Evolutionary conservation across 2,113 vertebrate genomes (phyloP).

Genomic region (Cariama cristata): DNA sequence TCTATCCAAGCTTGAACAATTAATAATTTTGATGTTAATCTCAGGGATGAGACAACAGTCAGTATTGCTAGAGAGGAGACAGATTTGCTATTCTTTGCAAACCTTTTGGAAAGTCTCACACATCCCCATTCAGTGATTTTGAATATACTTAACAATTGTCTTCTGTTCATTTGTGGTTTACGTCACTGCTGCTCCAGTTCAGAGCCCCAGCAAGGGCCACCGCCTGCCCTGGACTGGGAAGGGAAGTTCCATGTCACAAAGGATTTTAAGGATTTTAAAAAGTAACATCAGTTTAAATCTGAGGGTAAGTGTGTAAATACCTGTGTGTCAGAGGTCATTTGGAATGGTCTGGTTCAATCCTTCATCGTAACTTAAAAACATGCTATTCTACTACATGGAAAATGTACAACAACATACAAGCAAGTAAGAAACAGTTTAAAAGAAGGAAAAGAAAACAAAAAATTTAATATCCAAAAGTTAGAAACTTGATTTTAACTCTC

Average conservation of each 20-base stretch:
- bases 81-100: conserved; percentile 12
- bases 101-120: neutral
- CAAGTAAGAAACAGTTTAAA: neutral
- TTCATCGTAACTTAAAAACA: neutral
- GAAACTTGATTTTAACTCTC: neutral
- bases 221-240: neutral
- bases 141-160: conserved; percentile 5
- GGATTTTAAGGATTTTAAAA: neutral
- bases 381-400: neutral
- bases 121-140: conserved; percentile 14
- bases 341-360: neutral
- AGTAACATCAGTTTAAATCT: neutral
- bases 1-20: neutral
- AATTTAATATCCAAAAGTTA: neutral
- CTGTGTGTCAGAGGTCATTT: neutral
- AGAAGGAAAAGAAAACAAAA: neutral
- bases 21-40: neutral
- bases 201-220: neutral
- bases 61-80: neutral
- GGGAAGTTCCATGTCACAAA: neutral
- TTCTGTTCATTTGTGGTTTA: conserved; percentile 10
- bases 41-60: neutral
- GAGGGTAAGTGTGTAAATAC: neutral
- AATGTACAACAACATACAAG: neutral
- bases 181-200: neutral